Base-by-base conservation (phyloP, 2,113 vertebrate species). In the Ceyx margarethae region DNA sequence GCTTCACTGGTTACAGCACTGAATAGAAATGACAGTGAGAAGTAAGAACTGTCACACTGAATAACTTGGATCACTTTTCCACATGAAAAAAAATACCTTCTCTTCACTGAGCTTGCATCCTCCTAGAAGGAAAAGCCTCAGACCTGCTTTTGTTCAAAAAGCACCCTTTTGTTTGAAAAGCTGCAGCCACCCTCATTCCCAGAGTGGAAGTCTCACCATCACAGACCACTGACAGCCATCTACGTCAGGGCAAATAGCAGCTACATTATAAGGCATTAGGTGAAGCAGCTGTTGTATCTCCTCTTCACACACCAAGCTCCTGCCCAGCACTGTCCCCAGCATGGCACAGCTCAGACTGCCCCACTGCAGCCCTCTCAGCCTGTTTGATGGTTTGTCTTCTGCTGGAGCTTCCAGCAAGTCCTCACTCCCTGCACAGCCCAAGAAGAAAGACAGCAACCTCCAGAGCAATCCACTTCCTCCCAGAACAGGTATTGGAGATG, bases 361-460 rank as follows among this genome's bases (percentile, higher is more conserved):
- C 22, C 22, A 5, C 3, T 5, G 4, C 15, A 68, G 71, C n/a
- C 13, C 64, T 6, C 0, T 9, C 23, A 31, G 13, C 19, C 43
- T 3, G 0, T 50, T 11, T 2, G 4, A 48, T 10, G 23, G 23
- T 1, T 43, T 5, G 1, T 18, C 29, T 57, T 40, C 6, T 3
- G 4, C 37, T 54, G 54, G 26, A 65, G 40, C 31, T 83, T 31
- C 67, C 74, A 80, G 51, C 11, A 71, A 58, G 11, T 2, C 17
- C 35, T 82, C 43, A 33, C 40, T 87, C 21, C 53, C 22, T 50
- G 8, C 13, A 19, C 13, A 60, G 33, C 42, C 40, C n/a, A 18
- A 5, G 7, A 51, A 57, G 51, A 51, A 56, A 64, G 40, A 25
- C 0, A 28, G 20, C 26, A 57, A 29, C 12, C 57, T 33, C 9